Percentiles rank a stretch among this genome's conserved stretches.
These are phyloP conservation scores for Sesamia nonagrioides DNA, from an alignment of 1,140 invertebrate genomes.

Conservation along the genomic window DNA sequence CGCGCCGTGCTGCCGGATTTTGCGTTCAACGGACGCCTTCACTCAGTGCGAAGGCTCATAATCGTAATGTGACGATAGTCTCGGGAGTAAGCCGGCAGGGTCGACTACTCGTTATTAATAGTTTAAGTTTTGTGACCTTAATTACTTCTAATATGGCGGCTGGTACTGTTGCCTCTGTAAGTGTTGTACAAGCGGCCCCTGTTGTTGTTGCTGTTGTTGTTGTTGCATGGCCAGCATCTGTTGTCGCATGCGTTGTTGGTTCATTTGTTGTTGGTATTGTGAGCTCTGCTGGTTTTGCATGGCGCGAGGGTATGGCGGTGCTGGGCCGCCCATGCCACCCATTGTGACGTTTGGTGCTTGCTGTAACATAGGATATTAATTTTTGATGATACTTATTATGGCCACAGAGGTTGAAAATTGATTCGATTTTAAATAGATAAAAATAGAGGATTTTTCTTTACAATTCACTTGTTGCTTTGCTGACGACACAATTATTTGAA, in stretches of 20 bases:
- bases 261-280: conserved; percentile 89
- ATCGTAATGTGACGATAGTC: no score
- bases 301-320: conserved; percentile 88
- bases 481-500: no score
- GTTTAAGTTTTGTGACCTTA: background rate
- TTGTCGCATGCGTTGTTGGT: conserved; percentile 88
- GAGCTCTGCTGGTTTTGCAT: conserved; percentile 88
- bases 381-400: no score
- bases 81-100: background rate
- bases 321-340: conserved; percentile 90
- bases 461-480: no score
- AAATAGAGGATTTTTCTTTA: no score
- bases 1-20: no score
- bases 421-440: no score
- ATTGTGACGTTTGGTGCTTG: conserved; percentile 91
- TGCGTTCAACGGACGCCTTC: no score
- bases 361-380: conserved; percentile 37
- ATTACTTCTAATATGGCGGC: conserved; percentile 81
- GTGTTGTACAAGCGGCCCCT: conserved; percentile 86
- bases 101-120: background rate
- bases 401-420: no score
- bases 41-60: no score
- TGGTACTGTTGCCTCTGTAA: conserved; percentile 87
- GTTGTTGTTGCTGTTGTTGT: conserved; percentile 85
- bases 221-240: conserved; percentile 89